Percentiles rank a stretch among this genome's conserved stretches.
phyloP scores from a whole-genome alignment of 2,888 invertebrate genomes.

The Rhagophthalmus giganteus region DNA sequence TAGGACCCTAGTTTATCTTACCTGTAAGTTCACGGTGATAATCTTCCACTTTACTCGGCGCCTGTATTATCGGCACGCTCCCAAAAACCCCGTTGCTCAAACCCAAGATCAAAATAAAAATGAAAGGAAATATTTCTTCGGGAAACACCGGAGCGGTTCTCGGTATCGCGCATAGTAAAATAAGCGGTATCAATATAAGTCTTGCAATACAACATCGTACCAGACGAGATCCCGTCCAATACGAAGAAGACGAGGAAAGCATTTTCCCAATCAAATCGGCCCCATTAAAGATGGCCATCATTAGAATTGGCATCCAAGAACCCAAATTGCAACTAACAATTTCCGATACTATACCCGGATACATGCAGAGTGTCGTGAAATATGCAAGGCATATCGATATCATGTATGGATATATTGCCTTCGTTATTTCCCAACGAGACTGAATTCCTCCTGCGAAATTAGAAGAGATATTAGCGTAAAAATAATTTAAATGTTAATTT shows the following conservation, averaged over 20 bases:
- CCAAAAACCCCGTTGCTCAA: conserved; percentile 87
- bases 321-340: conserved; percentile 80
- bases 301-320: conserved; percentile 88
- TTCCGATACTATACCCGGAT: conserved; percentile 90
- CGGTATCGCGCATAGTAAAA: conserved; percentile 82
- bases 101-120: conserved; percentile 72
- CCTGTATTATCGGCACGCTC: conserved; percentile 90
- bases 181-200: conserved; percentile 75
- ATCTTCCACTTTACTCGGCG: conserved; percentile 82
- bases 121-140: conserved; percentile 67
- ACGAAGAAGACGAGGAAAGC: conserved; percentile 77
- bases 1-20: no score
- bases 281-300: conserved; percentile 87
- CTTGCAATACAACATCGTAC: conserved; percentile 70
- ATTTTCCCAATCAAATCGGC: conserved; percentile 84
- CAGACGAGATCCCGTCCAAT: conserved; percentile 80
- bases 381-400: conserved; percentile 85
- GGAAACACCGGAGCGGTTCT: conserved; percentile 73
- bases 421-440: conserved; percentile 79
- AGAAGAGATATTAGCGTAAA: no score
- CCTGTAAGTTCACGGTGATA: conserved; percentile 87
- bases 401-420: conserved; percentile 89
- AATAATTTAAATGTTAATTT: no score
- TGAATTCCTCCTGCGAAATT: conserved; percentile 68
- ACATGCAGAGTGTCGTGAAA: conserved; percentile 85